Conservation (phyloP, 2,113 vertebrate genomes). For the Megaptera novaeangliae region DNA sequence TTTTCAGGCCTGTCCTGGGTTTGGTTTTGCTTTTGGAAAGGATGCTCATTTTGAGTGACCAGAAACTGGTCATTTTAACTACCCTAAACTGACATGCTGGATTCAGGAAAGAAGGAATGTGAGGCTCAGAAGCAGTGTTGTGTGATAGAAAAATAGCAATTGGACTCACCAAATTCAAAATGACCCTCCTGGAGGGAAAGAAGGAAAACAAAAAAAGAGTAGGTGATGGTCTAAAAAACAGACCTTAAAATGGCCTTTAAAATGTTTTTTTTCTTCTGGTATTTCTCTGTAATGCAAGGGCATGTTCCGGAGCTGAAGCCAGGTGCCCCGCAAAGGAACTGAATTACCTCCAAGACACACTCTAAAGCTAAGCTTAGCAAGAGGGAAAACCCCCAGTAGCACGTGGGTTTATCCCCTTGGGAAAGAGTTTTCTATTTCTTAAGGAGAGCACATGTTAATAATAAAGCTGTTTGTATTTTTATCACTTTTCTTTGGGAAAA, state of each 20-base stretch:
- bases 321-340: neutral
- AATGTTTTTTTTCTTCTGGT: neutral
- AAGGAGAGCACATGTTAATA: neutral
- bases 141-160: neutral
- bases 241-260: neutral
- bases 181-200: neutral
- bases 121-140: neutral
- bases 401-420: neutral
- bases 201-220: neutral
- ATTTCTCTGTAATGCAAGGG: constrained; percentile 34
- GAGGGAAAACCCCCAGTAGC: neutral
- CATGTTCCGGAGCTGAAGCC: neutral
- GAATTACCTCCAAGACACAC: neutral
- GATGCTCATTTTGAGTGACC: neutral
- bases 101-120: neutral
- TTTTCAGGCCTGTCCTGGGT: neutral
- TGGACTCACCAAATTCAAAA: neutral
- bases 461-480: neutral
- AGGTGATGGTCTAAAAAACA: neutral
- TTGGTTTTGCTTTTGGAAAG: neutral
- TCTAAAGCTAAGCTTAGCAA: constrained; percentile 6
- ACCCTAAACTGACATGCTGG: neutral
- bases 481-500: neutral
- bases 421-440: neutral
- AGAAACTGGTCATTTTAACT: neutral